These are phyloP conservation scores for Eulithis testata DNA, from an alignment of 2,888 invertebrate species.

Conservation along the genomic window DNA sequence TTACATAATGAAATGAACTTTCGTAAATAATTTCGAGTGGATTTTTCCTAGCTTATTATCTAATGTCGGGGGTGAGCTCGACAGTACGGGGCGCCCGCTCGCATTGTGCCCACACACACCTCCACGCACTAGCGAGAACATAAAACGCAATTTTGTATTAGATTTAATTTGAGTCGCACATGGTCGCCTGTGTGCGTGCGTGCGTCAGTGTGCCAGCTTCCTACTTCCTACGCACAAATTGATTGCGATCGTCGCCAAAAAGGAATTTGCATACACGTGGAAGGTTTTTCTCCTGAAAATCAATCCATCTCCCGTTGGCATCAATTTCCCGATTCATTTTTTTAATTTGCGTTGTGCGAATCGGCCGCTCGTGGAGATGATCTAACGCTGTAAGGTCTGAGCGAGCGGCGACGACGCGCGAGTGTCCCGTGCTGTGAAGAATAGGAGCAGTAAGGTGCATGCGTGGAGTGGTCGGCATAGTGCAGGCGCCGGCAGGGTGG, in stretches of 20 bases:
- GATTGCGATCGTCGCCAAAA: conserved; percentile 81
- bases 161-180: conserved; percentile 81
- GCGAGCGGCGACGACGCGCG: too few relatives aligned
- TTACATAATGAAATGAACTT: neutral
- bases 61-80: conserved; percentile 57
- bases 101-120: conserved; percentile 80
- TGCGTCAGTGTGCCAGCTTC: conserved; percentile 58
- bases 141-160: conserved; percentile 85
- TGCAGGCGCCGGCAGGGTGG: conserved; percentile 53
- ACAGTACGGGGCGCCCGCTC: conserved; percentile 75
- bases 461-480: conserved; percentile 66
- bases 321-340: conserved; percentile 58
- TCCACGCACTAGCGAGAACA: conserved; percentile 77
- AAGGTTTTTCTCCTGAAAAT: conserved; percentile 54
- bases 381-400: neutral
- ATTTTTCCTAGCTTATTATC: conserved; percentile 35
- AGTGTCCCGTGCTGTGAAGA: conserved; percentile 4
- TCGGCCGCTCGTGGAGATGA: conserved; percentile 27
- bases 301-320: conserved; percentile 50
- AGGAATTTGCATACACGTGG: conserved; percentile 80
- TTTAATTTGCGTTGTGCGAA: conserved; percentile 43
- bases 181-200: conserved; percentile 51
- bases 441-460: conserved; percentile 56
- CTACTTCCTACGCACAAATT: conserved; percentile 82
- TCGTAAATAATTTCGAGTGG: neutral